phyloP scores from a whole-genome alignment of 1,140 invertebrate genomes.

The Helicoverpa zea region DNA sequence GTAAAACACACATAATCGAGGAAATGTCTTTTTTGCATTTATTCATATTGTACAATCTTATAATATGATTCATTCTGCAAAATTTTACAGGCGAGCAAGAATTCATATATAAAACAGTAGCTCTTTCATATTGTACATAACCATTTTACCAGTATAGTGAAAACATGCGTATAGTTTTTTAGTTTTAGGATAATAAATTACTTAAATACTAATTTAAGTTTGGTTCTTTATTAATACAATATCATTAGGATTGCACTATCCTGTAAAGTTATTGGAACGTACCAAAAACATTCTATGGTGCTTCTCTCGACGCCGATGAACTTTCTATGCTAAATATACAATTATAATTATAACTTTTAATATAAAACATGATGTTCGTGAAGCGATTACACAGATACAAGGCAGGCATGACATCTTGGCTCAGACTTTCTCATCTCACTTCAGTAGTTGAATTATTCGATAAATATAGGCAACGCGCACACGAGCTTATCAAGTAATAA shows the following conservation, averaged over 20 bases:
- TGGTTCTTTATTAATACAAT: slow-evolving; percentile 87
- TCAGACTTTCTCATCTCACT: slow-evolving; percentile 75
- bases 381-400: slow-evolving; percentile 81
- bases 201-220: slow-evolving; percentile 87
- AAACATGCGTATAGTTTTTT: slow-evolving; percentile 87
- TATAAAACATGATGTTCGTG: slow-evolving; percentile 77
- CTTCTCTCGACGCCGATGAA: slow-evolving; percentile 83
- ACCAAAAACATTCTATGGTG: slow-evolving; percentile 83
- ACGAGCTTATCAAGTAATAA: slow-evolving; percentile 20
- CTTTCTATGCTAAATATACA: slow-evolving; percentile 83
- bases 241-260: slow-evolving; percentile 85
- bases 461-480: slow-evolving; percentile 33
- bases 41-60: slow-evolving; percentile 87
- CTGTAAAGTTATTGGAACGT: slow-evolving; percentile 82
- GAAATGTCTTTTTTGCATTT: slow-evolving; percentile 87
- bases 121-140: slow-evolving; percentile 87
- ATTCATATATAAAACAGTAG: slow-evolving; percentile 88
- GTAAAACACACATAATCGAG: slow-evolving; percentile 76
- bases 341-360: slow-evolving; percentile 74
- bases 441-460: slow-evolving; percentile 52
- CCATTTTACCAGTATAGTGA: slow-evolving; percentile 87
- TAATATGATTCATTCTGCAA: slow-evolving; percentile 87
- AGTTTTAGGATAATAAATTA: slow-evolving; percentile 87
- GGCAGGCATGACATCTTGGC: slow-evolving; percentile 73
- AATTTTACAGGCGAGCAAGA: slow-evolving; percentile 88